phyloP scores from a whole-genome alignment of 1,140 invertebrate species.

The Ceratoteleas bidentatus region DNA sequence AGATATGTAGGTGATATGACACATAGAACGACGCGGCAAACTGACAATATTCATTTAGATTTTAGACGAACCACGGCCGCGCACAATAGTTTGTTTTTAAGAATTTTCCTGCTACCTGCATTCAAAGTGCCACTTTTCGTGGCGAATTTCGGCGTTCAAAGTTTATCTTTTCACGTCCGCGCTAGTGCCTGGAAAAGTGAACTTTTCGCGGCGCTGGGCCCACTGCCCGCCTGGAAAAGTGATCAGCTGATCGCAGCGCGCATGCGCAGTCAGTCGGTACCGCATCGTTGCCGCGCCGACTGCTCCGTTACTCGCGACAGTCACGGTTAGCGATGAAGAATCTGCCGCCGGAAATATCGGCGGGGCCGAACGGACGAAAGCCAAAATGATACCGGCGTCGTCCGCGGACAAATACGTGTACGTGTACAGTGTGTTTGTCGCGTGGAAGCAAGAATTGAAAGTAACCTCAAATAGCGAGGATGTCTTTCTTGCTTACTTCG shows the following conservation, averaged over 20 bases:
- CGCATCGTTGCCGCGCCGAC: no score
- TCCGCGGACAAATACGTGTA: conserved; percentile 16
- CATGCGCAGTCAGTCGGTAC: no score
- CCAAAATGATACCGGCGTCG: conserved; percentile 9
- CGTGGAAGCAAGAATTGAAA: conserved; percentile 11
- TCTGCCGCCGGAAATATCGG: conserved; percentile 7
- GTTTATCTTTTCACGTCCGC: conserved; percentile 24
- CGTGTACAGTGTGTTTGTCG: conserved; percentile 1
- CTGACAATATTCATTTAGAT: no score
- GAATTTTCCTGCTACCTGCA: conserved; percentile 29
- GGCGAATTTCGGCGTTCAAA: conserved; percentile 30
- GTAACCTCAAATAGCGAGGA: conserved; percentile 12
- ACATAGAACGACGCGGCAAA: no score
- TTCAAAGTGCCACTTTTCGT: conserved; percentile 31
- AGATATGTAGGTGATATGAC: no score
- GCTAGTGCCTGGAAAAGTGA: conserved; percentile 10
- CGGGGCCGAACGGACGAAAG: conserved; percentile 13
- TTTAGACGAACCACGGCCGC: no score
- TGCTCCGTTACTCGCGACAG: no score
- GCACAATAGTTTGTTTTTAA: no score
- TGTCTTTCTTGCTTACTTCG: conserved; percentile 27
- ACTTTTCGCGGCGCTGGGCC: conserved; percentile 3
- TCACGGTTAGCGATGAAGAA: not conserved
- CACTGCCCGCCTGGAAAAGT: conserved; percentile 2
- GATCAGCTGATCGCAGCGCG: not conserved